Evolutionary conservation across 2,888 invertebrate species (phyloP), one percentile per base, ranked within the genome.

Genomic region (Polydrusus cervinus): DNA sequence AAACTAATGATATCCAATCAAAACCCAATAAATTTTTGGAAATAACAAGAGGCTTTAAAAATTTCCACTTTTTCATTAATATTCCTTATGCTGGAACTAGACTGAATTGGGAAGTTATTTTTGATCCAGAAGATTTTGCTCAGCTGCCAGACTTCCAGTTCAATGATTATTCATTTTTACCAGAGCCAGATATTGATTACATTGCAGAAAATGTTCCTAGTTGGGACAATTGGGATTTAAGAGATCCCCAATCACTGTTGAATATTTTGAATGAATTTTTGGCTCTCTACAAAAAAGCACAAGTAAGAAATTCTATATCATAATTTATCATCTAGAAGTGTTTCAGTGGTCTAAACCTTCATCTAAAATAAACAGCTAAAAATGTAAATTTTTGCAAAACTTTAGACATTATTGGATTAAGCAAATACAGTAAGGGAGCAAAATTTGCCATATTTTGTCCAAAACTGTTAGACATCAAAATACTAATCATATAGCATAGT

Each of bases 91-190:
- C 93, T 75, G 92, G 91, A 1, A 90, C 90, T 78, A 89, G 88
- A 75, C 84, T 94, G 5, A 89, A 89, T 79, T 94, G 94, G 93
- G 92, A 93, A 82, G 88, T 94, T 13, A 87, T 93, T 74, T 94
- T 94, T 86, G 91, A 93, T 83, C 86, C 85, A 13, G 84, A 87
- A 25, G 69, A 78, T 53, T 61, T 67, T 45, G 40, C 47, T 1
- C 57, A 70, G 13, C 18, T 82, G 92, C 93, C 94, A 0, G 94
- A 94, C 84, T 93, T 94, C 83, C 89, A 92, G 81, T 94, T 94
- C 85, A 90, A 92, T 79, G 93, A 94, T 84, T 90, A 91, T 49
- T 88, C 87, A 62, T 94, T 94, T 85, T 85, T 92, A 30, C 89
- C 87, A 68, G 90, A 90, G 83, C 88, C 91, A 55, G 90, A 92